These are phyloP conservation scores for Lissonota sp. DNA, from an alignment of 2,888 invertebrate genomes.

Conservation along the genomic window DNA sequence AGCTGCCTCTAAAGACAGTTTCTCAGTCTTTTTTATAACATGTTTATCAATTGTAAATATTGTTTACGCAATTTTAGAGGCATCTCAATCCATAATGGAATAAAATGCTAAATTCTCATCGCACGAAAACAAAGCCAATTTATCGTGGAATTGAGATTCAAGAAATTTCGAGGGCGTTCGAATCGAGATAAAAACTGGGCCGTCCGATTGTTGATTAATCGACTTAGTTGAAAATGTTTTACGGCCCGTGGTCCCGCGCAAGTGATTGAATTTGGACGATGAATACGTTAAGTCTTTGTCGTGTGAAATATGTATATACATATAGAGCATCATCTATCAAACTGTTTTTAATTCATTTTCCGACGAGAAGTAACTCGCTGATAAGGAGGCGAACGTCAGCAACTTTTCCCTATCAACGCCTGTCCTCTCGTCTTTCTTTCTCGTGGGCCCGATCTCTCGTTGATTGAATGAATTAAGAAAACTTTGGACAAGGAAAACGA, in stretches of 20 bases:
- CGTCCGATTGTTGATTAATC: conserved; percentile 33
- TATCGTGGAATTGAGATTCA: not conserved
- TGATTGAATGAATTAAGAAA: conserved; percentile 65
- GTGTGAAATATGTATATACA: not conserved
- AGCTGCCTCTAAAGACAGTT: too few relatives aligned
- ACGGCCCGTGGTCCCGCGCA: not conserved
- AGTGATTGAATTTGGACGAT: conserved; percentile 8
- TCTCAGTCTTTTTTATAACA: too few relatives aligned
- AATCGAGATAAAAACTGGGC: not conserved
- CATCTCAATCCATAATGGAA: too few relatives aligned
- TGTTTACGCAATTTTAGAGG: too few relatives aligned
- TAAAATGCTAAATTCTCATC: not conserved
- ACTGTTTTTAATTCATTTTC: conserved; percentile 54
- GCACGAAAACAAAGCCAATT: not conserved
- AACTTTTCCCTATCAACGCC: conserved; percentile 56
- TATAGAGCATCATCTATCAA: conserved; percentile 56
- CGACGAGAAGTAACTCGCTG: conserved; percentile 3
- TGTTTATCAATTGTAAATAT: too few relatives aligned
- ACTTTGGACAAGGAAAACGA: conserved; percentile 48
- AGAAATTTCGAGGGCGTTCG: not conserved
- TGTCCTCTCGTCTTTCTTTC: conserved; percentile 33
- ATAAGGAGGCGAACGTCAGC: conserved; percentile 41
- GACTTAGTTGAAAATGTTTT: conserved; percentile 19
- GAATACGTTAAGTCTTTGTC: not conserved
- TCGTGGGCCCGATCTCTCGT: conserved; percentile 38